Percentiles rank a stretch among this genome's conserved stretches.
phyloP scores from a whole-genome alignment of 1,140 invertebrate genomes.

The Centruroides sculpturatus region DNA sequence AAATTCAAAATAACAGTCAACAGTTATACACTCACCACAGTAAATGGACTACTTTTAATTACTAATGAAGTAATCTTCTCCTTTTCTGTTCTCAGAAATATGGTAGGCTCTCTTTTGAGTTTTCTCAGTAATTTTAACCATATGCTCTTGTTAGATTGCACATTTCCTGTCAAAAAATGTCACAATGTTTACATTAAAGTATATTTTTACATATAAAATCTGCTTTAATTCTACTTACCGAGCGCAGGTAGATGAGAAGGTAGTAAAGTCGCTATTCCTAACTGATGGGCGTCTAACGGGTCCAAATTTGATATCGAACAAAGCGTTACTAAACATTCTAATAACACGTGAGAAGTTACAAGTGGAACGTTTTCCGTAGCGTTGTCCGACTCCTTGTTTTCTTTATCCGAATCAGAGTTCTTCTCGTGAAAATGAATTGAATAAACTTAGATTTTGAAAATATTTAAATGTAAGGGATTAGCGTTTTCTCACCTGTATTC shows the following conservation, averaged over 20 bases:
- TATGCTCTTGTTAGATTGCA: constrained; percentile 24
- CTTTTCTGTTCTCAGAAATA: constrained; percentile 38
- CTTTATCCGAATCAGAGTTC: constrained; percentile 7
- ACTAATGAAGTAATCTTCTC: constrained; percentile 42
- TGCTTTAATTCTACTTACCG: constrained; percentile 26
- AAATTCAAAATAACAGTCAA: too few species aligned
- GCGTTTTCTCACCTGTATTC: constrained; percentile 26
- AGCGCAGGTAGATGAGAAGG: constrained; percentile 51
- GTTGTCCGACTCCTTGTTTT: constrained; percentile 25
- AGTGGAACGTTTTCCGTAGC: constrained; percentile 1
- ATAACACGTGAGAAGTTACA: constrained; percentile 4
- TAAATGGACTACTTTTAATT: constrained; percentile 38
- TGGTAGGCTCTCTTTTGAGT: constrained; percentile 37
- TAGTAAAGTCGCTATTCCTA: constrained; percentile 45
- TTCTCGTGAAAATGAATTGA: neutral
- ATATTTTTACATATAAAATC: too few species aligned
- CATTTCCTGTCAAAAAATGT: too few species aligned
- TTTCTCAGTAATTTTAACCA: constrained; percentile 46
- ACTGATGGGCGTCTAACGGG: constrained; percentile 32
- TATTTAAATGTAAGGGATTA: too few species aligned
- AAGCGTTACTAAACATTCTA: constrained; percentile 9
- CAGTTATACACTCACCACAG: too few species aligned
- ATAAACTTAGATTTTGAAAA: too few species aligned
- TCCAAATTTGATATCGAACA: constrained; percentile 21
- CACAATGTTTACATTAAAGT: too few species aligned